phyloP scores from a whole-genome alignment of 2,113 vertebrate species.

The Apteryx mantelli region DNA sequence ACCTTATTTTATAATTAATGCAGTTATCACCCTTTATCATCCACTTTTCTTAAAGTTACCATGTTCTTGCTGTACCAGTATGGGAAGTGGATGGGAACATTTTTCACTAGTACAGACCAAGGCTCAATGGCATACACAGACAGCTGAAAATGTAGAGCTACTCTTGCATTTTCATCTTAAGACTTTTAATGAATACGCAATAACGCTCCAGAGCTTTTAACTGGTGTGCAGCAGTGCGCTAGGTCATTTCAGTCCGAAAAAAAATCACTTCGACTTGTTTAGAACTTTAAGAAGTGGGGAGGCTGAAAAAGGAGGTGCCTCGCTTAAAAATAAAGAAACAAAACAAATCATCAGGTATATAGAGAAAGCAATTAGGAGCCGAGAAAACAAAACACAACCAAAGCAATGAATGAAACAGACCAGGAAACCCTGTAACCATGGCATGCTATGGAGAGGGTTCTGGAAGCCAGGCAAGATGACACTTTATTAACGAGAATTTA shows the following conservation, averaged over 20 bases:
- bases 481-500: constrained; percentile 89
- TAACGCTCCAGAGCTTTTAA: constrained; percentile 62
- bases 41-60: constrained; percentile 70
- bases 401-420: constrained; percentile 86
- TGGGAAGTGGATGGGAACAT: constrained; percentile 50
- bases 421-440: constrained; percentile 91
- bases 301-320: constrained; percentile 78
- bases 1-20: constrained; percentile 59
- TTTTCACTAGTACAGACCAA: constrained; percentile 69
- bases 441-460: constrained; percentile 96
- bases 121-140: constrained; percentile 64
- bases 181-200: constrained; percentile 61
- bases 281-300: constrained; percentile 72
- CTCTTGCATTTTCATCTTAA: constrained; percentile 49
- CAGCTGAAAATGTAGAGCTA: constrained; percentile 71
- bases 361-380: constrained; percentile 77
- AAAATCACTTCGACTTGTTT: constrained; percentile 61
- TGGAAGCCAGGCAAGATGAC: constrained; percentile 94
- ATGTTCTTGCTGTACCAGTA: constrained; percentile 60
- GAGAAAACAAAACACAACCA: constrained; percentile 82
- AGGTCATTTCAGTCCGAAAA: constrained; percentile 62
- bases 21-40: constrained; percentile 56
- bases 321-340: constrained; percentile 77
- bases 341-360: constrained; percentile 70
- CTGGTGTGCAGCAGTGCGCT: constrained; percentile 48